phyloP scores from a whole-genome alignment of 35 echinoderm and acorn worm genomes.

The Chiridota heheva region DNA sequence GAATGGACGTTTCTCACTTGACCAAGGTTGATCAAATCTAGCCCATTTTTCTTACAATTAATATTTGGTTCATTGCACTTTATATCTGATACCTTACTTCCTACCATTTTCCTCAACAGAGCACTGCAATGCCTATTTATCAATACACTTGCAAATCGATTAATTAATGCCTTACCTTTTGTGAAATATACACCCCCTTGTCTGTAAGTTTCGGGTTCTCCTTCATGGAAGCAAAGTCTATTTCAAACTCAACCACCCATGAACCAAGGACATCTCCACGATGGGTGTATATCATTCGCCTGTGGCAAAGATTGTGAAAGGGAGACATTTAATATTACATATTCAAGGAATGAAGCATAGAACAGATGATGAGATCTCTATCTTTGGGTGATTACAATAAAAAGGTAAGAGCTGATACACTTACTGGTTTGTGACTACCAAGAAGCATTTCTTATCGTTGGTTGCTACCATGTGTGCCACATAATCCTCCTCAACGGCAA shows the following conservation, averaged over 20 bases:
- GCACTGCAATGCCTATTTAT: neutral
- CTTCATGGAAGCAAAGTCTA: slow-evolving; percentile 62
- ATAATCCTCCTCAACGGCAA: slow-evolving; percentile 73
- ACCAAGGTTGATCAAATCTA: neutral
- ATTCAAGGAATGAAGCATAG: neutral
- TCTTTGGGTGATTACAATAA: neutral
- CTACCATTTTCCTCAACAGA: neutral
- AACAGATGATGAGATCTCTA: neutral
- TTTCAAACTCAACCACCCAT: slow-evolving; percentile 79
- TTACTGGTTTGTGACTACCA: slow-evolving; percentile 82
- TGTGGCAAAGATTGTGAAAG: neutral
- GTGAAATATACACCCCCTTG: slow-evolving; percentile 75
- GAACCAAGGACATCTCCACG: slow-evolving; percentile 73
- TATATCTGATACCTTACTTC: neutral
- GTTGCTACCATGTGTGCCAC: slow-evolving; percentile 74
- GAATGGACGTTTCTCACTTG: neutral
- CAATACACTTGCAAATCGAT: neutral
- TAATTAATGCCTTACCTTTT: slow-evolving; percentile 55
- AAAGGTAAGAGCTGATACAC: neutral
- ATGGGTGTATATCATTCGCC: slow-evolving; percentile 62
- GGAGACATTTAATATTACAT: neutral
- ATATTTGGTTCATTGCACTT: neutral
- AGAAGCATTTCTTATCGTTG: slow-evolving; percentile 65
- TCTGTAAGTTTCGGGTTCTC: slow-evolving; percentile 69
- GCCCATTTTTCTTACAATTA: neutral